These are phyloP conservation scores for Drosophila micromelanica DNA, from an alignment of 1,140 invertebrate genomes.

Conservation along the genomic window DNA sequence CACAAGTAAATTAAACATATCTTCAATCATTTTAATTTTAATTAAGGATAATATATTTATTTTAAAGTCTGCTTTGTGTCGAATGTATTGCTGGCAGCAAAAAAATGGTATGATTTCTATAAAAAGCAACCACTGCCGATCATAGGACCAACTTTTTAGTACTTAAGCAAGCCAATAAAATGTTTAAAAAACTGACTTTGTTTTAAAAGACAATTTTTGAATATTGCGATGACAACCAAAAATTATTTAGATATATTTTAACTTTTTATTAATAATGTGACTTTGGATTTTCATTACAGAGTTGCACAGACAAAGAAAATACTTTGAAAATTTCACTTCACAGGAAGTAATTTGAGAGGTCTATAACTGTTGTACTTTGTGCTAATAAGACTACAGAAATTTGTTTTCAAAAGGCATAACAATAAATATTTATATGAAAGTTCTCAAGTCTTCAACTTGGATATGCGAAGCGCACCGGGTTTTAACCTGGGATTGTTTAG, in stretches of 20 bases:
- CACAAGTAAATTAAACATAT: background rate
- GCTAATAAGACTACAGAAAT: background rate
- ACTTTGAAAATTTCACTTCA: too few relatives aligned
- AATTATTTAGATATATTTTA: too few relatives aligned
- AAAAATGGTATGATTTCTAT: conserved; percentile 18
- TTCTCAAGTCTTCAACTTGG: background rate
- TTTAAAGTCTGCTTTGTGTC: background rate
- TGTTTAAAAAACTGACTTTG: background rate
- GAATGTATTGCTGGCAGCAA: background rate
- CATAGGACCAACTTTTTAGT: conserved; percentile 26
- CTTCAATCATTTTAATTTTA: background rate
- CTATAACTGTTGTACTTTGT: background rate
- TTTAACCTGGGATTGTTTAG: conserved; percentile 7
- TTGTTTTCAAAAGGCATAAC: background rate
- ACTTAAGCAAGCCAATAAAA: background rate
- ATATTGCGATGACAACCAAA: too few relatives aligned
- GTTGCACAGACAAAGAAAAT: too few relatives aligned
- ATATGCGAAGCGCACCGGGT: conserved; percentile 6
- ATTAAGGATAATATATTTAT: background rate
- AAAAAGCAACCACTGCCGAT: conserved; percentile 14
- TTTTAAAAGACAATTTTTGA: too few relatives aligned
- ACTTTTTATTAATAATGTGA: too few relatives aligned
- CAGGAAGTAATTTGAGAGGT: too few relatives aligned
- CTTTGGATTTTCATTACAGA: too few relatives aligned
- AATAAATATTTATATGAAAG: background rate